A percentile compares a stretch with the other conserved stretches of the same genome.
Evolutionary conservation across 2,888 invertebrate species (phyloP).

Genomic region (Eulithis prunata): DNA sequence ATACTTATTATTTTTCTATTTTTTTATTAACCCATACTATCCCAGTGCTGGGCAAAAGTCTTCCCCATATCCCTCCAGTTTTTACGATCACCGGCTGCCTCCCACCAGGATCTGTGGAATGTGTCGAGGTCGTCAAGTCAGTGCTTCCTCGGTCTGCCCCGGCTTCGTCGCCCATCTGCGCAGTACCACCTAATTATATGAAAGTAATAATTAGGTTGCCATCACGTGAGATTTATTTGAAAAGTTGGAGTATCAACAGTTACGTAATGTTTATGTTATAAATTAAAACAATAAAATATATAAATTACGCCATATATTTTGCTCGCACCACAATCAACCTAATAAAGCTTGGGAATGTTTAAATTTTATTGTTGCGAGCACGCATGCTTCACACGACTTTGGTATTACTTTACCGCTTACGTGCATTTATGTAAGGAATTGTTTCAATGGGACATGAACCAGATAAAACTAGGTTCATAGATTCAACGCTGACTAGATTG

Average conservation of each 20-base stretch:
- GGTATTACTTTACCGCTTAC: constrained; percentile 50
- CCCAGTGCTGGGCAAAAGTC: too few relatives aligned
- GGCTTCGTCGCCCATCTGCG: too few relatives aligned
- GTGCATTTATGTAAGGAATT: constrained; percentile 45
- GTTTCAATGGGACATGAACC: constrained; percentile 31
- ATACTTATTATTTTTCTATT: too few relatives aligned
- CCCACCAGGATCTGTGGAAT: too few relatives aligned
- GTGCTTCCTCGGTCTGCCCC: too few relatives aligned
- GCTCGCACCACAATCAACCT: constrained; percentile 33
- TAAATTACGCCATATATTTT: constrained; percentile 19
- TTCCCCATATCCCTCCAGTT: too few relatives aligned
- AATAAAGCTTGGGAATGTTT: constrained; percentile 48
- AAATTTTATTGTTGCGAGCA: constrained; percentile 52
- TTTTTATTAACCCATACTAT: too few relatives aligned
- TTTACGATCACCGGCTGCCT: too few relatives aligned
- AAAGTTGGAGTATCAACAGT: constrained; percentile 1
- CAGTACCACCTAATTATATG: too few relatives aligned
- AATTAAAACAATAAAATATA: constrained; percentile 22
- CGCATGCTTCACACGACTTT: constrained; percentile 56
- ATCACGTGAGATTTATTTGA: neutral
- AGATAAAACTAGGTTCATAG: constrained; percentile 10
- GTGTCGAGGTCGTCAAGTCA: too few relatives aligned
- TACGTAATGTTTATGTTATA: constrained; percentile 7
- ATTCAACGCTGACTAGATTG: neutral
- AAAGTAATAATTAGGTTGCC: too few relatives aligned